Base-by-base conservation (phyloP, 2,113 vertebrate genomes). In the Rhabdomys dilectus region DNA sequence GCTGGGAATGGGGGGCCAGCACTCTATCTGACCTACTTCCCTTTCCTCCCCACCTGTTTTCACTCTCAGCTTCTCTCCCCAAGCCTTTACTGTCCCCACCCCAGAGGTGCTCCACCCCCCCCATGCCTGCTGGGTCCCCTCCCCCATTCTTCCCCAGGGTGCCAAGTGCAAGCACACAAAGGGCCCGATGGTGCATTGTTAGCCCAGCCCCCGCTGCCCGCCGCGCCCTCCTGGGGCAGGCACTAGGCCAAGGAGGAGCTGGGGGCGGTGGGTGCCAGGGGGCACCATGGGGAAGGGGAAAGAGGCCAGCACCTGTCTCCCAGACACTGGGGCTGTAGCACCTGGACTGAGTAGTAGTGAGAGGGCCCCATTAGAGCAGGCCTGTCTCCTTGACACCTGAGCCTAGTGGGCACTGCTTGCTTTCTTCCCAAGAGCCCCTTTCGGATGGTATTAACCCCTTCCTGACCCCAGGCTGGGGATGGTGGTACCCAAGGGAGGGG, bases 101-200 rank as follows among this genome's bases (percentile, higher is more conserved):
- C 96, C 87, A 96, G 97, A 97, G 93, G 96, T 72, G 75, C 98
- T 95, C 97, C 93, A 24, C 97, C 97, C 97, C 91, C 96, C 98
- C 98, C 95, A 96, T 96, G 96, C 96, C 96, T 51, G 85, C 97
- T 78, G 91, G 95, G 93, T 75, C 96, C 95, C 96, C 96, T 96
- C 98, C 98, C 98, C 98, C 98, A 98, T 70, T 94, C 96, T 97
- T 97, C 97, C 97, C 97, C 91, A 97, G 97, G 97, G 97, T 98
- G 98, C 98, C 98, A 98, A 98, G 98, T 97, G 96, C 97, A 98
- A 90, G 97, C 98, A 98, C 98, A 98, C 98, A 98, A 98, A 98
- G 98, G 98, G 97, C 97, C 97, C n/a, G 98, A 98, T 98, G 98
- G 98, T 98, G 98, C 97, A 98, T 98, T 98, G 98, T 98, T 97